Base-by-base conservation (phyloP, 2,888 invertebrate genomes). In the Serripes groenlandicus region DNA sequence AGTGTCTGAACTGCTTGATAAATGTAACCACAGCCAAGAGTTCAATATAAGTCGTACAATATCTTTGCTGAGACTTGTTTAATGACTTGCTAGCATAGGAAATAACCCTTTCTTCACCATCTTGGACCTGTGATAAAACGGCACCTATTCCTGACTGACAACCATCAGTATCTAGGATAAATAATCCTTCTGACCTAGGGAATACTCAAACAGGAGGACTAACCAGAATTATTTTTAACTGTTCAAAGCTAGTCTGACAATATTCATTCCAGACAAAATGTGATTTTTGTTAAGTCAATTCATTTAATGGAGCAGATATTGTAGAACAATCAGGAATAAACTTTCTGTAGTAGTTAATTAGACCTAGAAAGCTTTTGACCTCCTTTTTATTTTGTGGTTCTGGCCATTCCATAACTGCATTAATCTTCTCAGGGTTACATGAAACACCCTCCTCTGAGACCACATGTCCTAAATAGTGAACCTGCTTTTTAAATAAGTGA, bases 91-190 rank as follows among this genome's bases (percentile, higher is more conserved):
- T 86, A 15, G 75, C 83, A 69, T 83, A 89, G 4, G 80, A 58
- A 34, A 90, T 77, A 15, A 90, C 89, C 3, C 60, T 42, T 75
- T 90, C 89, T 49, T 81, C 68, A 3, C 81, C 84, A 42, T 42
- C 42, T 42, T 42, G 15, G 0, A 78, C 52, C 73, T 89, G 88
- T 18, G 87, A 87, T 5, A 87, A 60, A 26, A 86, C 87, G 18
- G 80, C 85, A 18, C 89, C 90, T 11, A 90, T 83, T 5, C 85
- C 87, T 34, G 11, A 30, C 9, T 69, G 71, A 66, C 85, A 81
- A 23, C 89, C 90, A 75, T 90, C 88, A 15, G 83, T 88, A 68
- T 90, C 89, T 21, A 89, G 54, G 11, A 88, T 73, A 72, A 85
- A 86, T 15, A 26, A 26, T 1, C 54, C 77, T n/a, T 83, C 62